Evolutionary conservation across 2,113 vertebrate genomes (phyloP), one percentile per base, ranked within the genome.

Genomic region (Megaceryle maxima): DNA sequence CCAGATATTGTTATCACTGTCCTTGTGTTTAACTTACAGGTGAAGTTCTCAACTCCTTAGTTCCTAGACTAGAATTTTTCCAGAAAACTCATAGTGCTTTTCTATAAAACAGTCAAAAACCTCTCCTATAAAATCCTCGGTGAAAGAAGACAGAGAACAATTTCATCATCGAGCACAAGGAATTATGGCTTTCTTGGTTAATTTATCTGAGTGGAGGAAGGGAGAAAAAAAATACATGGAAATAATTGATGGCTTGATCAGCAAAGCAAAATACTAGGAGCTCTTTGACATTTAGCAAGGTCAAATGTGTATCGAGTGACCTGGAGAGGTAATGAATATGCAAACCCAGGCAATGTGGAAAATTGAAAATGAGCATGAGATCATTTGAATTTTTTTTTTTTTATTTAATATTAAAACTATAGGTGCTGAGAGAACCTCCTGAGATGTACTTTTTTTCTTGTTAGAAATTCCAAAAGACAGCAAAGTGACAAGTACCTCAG

Each of bases 241-340:
- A 85, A 79, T 83, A 70, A 64, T 1, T 10, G 73, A 69, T 66
- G 76, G 57, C 24, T 91, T 89, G 76, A 37, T 66, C 1, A 41
- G 82, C 48, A 82, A 88, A 87, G 41, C 7, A 60, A 79, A 92
- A 83, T 53, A 25, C 62, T 66, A 8, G 86, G 79, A 92, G 46
- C 20, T 92, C 86, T 69, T 20, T 92, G 89, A 82, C 79, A 74
- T 92, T 96, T 59, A 57, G 22, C 70, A 79, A 81, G 87, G 92
- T 92, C 87, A 74, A 55, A 1, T 1, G 5, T 41, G 48, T 37
- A 13, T 44, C 46, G 13, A 24, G 63, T 82, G 89, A 96, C 85
- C 96, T 63, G 44, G 41, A 63, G 66, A 83, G 59, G 31, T 51
- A 68, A 90, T 78, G 89, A 92, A 94, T 93, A 81, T 84, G 37